Evolutionary conservation across 2,113 vertebrate genomes (phyloP).

Genomic region (Poeciliopsis retropinna): DNA sequence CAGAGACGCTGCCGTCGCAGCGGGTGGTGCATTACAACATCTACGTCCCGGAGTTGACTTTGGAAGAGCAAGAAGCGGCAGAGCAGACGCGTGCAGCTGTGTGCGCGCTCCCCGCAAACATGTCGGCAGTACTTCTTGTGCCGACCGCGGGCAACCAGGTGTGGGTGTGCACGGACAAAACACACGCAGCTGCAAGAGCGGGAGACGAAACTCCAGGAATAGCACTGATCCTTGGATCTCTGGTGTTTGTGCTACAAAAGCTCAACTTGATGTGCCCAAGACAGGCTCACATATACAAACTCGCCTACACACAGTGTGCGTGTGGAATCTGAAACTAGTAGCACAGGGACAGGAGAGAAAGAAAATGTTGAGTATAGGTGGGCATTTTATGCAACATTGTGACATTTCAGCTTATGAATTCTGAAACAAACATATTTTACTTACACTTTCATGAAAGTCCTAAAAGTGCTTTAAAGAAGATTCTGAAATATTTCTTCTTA

Average conservation of each 20-base stretch:
- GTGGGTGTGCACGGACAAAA: conserved; percentile 16
- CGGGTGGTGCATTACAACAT: conserved; percentile 1
- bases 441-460: neutral
- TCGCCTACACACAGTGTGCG: neutral
- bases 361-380: neutral
- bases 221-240: conserved; percentile 14
- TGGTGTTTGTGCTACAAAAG: conserved; percentile 7
- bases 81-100: conserved; percentile 47
- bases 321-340: neutral
- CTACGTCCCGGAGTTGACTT: conserved; percentile 49
- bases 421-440: neutral
- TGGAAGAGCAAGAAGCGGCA: conserved; percentile 35
- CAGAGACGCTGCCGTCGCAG: conserved; percentile 20
- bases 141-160: conserved; percentile 38
- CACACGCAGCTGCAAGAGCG: conserved; percentile 5
- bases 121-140: conserved; percentile 9
- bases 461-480: neutral
- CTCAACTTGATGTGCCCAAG: conserved; percentile 12
- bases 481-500: neutral
- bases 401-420: neutral
- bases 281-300: neutral
- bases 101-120: conserved; percentile 21
- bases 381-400: neutral
- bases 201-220: conserved; percentile 22
- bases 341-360: neutral